Evolutionary conservation across 2,797 vertebrate species (phyloP), one percentile per base, ranked within the genome.

Genomic region (Galago senegalensis): DNA sequence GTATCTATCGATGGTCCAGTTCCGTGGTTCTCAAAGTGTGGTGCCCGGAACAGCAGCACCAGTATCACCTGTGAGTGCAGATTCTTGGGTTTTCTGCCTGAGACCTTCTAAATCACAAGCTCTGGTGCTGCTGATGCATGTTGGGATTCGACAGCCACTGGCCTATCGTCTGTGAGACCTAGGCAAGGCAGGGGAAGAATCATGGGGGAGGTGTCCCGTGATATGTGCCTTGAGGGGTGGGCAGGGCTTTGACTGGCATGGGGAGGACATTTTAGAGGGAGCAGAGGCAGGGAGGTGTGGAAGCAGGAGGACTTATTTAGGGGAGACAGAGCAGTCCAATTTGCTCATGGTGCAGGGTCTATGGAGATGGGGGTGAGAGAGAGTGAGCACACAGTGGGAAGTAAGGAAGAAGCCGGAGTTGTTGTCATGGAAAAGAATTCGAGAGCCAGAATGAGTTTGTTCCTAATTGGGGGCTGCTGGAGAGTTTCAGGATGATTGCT

Each of bases 71-170:
- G 25, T 20, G 21, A 37, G 5, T 25, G 10, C 18, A n/a, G 29
- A 49, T 16, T n/a, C 90, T 60, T 3, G 9, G 31, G 53, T 12
- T 93, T 86, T 20, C 18, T 53, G 49, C 27, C 1, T 0, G 4
- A 72, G 17, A 56, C 31, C 43, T 17, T 20, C 6, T 29, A 31
- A 60, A 6, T 80, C n/a, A 29, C 43, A 72, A 49, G 3, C 34
- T 21, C 85, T 29, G 0, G 27, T 3, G 53, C 53, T 75, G 23
- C 1, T 5, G 7, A 69, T 3, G 6, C 56, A 63, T 0, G 1
- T 20, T 43, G 23, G n/a, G 25, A 81, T 29, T 34, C 80, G 72
- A 84, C 14, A 89, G 31, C 25, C 61, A 3, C 58, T 72, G 34
- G 61, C 40, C 87, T 46, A 7, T 13, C 7, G 13, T 49, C 1